Evolutionary conservation across 2,888 invertebrate genomes (phyloP), one percentile per base, ranked within the genome.

Genomic region (Dicyrtoma fusca): DNA sequence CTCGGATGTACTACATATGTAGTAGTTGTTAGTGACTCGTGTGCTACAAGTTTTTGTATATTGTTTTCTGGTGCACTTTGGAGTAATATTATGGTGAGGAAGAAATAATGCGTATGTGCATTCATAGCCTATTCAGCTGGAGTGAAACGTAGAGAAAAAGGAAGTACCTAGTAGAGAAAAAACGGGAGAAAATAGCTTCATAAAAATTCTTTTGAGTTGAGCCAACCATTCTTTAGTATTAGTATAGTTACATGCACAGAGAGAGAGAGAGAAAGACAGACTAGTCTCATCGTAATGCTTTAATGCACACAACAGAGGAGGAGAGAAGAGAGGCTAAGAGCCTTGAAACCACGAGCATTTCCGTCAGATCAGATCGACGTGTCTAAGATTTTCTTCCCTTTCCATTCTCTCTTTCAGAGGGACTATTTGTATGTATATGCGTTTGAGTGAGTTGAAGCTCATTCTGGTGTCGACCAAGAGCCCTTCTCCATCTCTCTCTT

Each of bases 281-380:
- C 51, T n/a, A 57, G 25, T 57, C 25, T 57, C 14, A 13, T 25
- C 26, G 25, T 57, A 57, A 25, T 57, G 57, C 57, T 26, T 57
- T 57, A 21, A 57, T 57, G 57, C 57, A 57, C 11, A 57, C 4
- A 34, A 34, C 34, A 34, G 34, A 34, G 4, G 34, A 34, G 34
- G 8, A 34, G 34, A 34, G 34, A 34, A 21, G n/a, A n/a, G n/a
- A n/a, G 57, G 25, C 25, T 57, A 57, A 57, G 57, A 57, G 57
- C 25, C 57, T 57, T 2, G 25, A 57, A 21, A 57, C 23, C 57
- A 23, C 25, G 57, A 57, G 26, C 57, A 57, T 57, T 57, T 57
- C 57, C 57, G 57, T 57, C 57, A 57, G 57, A 57, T 57, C 26
- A 23, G 57, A 57, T 57, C 57, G 57, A 57, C 57, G 57, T 57